phyloP scores from a whole-genome alignment of 2,113 vertebrate genomes.

The Brienomyrus brachyistius region DNA sequence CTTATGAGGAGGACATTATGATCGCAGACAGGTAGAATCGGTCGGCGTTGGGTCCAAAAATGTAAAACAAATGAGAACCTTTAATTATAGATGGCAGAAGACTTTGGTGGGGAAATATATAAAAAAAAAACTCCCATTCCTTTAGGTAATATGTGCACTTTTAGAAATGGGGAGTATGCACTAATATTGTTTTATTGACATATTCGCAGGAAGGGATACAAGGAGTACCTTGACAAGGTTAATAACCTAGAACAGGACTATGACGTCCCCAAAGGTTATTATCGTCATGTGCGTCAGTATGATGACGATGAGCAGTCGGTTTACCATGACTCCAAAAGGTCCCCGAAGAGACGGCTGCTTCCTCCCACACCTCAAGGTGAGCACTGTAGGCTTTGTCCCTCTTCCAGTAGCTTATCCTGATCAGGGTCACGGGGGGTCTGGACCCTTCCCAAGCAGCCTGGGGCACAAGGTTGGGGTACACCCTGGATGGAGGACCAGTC shows the following conservation, averaged over 20 bases:
- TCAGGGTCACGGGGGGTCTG: not conserved
- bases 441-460: not conserved
- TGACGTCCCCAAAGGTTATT: constrained; percentile 63
- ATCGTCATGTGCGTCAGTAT: constrained; percentile 66
- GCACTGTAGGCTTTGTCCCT: constrained; percentile 14
- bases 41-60: not conserved
- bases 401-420: not conserved
- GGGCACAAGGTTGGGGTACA: not conserved
- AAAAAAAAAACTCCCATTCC: not conserved
- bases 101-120: not conserved
- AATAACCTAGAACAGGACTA: constrained; percentile 58
- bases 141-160: not conserved
- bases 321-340: constrained; percentile 67
- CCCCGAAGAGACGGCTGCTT: constrained; percentile 78
- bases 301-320: constrained; percentile 74
- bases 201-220: constrained; percentile 37
- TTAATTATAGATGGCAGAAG: not conserved
- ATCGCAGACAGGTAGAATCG: constrained; percentile 68
- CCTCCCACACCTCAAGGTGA: constrained; percentile 82
- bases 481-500: not conserved
- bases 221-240: constrained; percentile 53
- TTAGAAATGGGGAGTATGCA: not conserved
- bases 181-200: not conserved
- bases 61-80: not conserved
- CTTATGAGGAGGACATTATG: constrained; percentile 76